Percentiles rank a stretch among this genome's conserved stretches.
These are phyloP conservation scores for Drosophila demipolita DNA, from an alignment of 2,888 invertebrate genomes.

Conservation along the genomic window DNA sequence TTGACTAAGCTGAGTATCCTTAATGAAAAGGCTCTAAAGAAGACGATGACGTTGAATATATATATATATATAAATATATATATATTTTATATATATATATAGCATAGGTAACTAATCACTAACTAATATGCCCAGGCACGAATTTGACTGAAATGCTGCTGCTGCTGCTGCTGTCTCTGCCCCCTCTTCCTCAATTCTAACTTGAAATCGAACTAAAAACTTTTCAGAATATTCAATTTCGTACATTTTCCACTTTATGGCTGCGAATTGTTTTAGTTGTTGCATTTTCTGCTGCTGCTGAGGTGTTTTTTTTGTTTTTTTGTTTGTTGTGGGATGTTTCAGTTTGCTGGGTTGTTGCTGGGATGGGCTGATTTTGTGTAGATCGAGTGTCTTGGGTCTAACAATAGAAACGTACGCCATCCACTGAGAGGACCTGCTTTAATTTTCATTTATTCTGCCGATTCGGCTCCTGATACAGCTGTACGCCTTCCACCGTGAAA, in stretches of 20 bases:
- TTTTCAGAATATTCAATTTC: slow-evolving; percentile 36
- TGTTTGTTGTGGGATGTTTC: slow-evolving; percentile 16
- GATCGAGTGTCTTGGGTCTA: slow-evolving; percentile 65
- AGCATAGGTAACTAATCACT: slow-evolving; percentile 36
- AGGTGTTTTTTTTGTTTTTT: slow-evolving; percentile 1
- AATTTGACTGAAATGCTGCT: slow-evolving; percentile 51
- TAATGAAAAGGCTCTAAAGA: slow-evolving; percentile 37
- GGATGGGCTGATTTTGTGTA: slow-evolving; percentile 29
- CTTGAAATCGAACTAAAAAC: slow-evolving; percentile 50
- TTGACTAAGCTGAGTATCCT: slow-evolving; percentile 75
- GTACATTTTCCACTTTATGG: slow-evolving; percentile 43
- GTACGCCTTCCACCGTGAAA: slow-evolving; percentile 97
- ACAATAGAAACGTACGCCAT: slow-evolving; percentile 85
- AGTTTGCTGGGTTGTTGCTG: slow-evolving; percentile 44
- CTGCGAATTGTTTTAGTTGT: slow-evolving; percentile 33
- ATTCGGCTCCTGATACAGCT: slow-evolving; percentile 91
- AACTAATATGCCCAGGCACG: slow-evolving; percentile 52
- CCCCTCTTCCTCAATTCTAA: neutral
- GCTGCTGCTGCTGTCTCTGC: slow-evolving; percentile 22
- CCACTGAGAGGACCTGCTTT: slow-evolving; percentile 85
- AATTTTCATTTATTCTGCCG: slow-evolving; percentile 86
- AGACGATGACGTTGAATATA: slow-evolving; percentile 18
- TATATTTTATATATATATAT: neutral
- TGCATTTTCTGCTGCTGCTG: slow-evolving; percentile 23
- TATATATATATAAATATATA: neutral